Evolutionary conservation across 2,113 vertebrate genomes (phyloP), one percentile per base, ranked within the genome.

Genomic region (Dipodomys merriami): DNA sequence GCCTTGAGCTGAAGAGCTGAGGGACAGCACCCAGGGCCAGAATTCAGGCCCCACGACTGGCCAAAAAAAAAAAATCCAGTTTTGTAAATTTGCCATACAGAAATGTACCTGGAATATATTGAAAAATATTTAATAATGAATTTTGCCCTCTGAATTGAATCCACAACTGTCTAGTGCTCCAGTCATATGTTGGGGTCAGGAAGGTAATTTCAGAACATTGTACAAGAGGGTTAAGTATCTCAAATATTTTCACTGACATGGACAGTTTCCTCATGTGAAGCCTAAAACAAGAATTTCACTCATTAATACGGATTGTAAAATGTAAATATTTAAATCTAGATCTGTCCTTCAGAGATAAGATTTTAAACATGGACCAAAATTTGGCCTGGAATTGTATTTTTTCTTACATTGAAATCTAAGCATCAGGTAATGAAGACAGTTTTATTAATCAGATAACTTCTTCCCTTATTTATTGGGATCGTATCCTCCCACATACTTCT

Each of bases 241-340:
- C 46, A 64, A 83, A 74, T 49, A 53, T 77, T 77, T 33, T 33
- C 16, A 25, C 5, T 71, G 71, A 83, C 82, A 77, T 83, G 64
- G 53, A 53, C 71, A 39, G 15, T 87, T 91, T 91, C 78, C 39
- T 65, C 7, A 30, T 18, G 3, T n/a, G 25, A 82, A 77, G 44
- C 13, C 68, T 89, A 71, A 90, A 77, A 82, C 25, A 39, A 39
- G 39, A 39, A 39, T 39, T 39, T 39, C 39, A 39, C 39, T 39
- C 39, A 39, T 39, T 39, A 39, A 39, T 39, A 39, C 5, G 39
- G 39, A 39, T 39, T 53, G 5, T 33, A 92, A 20, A 90, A 90
- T 82, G 39, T 86, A 93, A 77, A 71, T 82, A 39, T 86, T 86
- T 82, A 93, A 57, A 25, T 77, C 19, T 46, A 57, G 44, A 25